Evolutionary conservation across 2,797 vertebrate genomes (phyloP).

Genomic region (Acrossocheilus fasciatus): DNA sequence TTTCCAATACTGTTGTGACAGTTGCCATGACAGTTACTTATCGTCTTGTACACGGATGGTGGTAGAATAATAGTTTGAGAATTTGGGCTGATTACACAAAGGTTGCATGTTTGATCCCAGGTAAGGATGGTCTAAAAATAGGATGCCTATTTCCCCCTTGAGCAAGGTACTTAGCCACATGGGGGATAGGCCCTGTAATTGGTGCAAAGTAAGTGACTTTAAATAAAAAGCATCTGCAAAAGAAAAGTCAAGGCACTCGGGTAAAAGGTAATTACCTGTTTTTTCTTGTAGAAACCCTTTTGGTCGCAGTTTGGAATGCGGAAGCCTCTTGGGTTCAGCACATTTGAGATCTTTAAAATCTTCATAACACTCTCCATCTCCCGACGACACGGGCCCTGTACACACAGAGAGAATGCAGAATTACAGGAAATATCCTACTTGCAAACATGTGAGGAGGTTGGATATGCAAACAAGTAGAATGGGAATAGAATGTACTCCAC

Average conservation of each 20-base stretch:
- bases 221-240: constrained; percentile 39
- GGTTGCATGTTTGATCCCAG: constrained; percentile 16
- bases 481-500: neutral
- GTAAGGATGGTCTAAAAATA: constrained; percentile 34
- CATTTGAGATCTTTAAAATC: constrained; percentile 88
- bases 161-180: constrained; percentile 19
- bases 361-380: constrained; percentile 95
- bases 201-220: constrained; percentile 18
- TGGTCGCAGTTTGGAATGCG: constrained; percentile 98
- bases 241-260: neutral
- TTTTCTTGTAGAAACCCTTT: constrained; percentile 98
- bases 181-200: constrained; percentile 32
- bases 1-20: constrained; percentile 76
- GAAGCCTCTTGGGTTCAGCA: constrained; percentile 88
- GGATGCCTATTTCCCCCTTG: neutral
- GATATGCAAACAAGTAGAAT: constrained; percentile 3
- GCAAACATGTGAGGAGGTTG: neutral
- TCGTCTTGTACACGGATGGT: neutral
- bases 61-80: constrained; percentile 32
- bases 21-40: constrained; percentile 43
- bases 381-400: constrained; percentile 92
- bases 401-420: constrained; percentile 13
- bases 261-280: constrained; percentile 84
- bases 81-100: constrained; percentile 33
- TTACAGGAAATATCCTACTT: constrained; percentile 11